phyloP scores from a whole-genome alignment of 2,888 invertebrate species.

The Minunthozetes semirufus region DNA sequence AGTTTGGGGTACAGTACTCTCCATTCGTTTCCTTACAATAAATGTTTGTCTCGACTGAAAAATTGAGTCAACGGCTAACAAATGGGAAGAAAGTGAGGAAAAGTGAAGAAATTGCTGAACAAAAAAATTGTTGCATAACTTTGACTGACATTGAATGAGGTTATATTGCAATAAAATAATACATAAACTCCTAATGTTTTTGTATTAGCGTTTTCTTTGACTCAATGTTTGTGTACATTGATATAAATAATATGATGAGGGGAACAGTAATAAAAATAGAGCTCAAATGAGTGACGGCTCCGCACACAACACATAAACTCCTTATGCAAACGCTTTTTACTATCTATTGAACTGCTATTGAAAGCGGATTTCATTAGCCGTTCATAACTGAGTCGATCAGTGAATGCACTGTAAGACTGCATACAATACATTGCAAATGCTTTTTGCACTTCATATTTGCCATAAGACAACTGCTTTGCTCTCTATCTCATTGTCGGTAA shows the following conservation, averaged over 20 bases:
- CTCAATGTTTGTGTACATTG: conserved; percentile 15
- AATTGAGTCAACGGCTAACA: neutral
- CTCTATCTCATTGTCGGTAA: too few species aligned
- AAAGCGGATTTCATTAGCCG: conserved; percentile 19
- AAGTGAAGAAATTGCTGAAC: neutral
- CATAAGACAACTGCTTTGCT: neutral
- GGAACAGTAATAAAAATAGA: conserved; percentile 27
- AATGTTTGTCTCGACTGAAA: neutral
- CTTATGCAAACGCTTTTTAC: conserved; percentile 1
- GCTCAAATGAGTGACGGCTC: conserved; percentile 8
- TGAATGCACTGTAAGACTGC: conserved; percentile 11
- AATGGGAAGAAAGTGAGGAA: neutral
- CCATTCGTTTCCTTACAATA: too few species aligned
- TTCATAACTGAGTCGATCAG: conserved; percentile 10
- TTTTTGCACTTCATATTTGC: too few species aligned
- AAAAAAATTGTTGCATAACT: conserved; percentile 14
- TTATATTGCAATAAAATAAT: neutral
- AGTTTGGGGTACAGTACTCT: neutral
- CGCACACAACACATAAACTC: neutral
- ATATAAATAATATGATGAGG: conserved; percentile 23
- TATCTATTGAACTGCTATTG: conserved; percentile 14
- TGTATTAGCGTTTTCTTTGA: neutral
- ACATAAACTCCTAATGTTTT: conserved; percentile 14
- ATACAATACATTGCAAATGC: neutral
- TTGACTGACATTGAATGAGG: conserved; percentile 7